Percentiles rank a stretch among this genome's conserved stretches.
Conservation (phyloP, 1,140 invertebrate genomes). For the Drosophila repletoides region DNA sequence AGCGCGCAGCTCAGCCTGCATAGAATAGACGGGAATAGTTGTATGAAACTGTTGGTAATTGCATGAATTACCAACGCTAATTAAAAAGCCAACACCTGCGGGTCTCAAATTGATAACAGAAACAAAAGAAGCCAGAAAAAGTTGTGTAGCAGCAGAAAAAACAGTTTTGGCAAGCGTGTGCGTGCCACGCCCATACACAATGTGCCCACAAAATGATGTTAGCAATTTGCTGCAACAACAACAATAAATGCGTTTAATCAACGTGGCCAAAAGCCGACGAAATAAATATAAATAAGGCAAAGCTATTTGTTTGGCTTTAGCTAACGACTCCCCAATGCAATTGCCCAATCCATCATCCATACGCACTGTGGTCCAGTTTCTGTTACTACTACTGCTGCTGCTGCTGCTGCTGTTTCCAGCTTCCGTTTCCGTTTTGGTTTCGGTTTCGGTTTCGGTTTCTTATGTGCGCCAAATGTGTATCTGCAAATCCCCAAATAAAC, state of each 20-base stretch:
- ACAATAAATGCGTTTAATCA: constrained; percentile 25
- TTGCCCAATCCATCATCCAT: constrained; percentile 60
- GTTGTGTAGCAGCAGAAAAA: constrained; percentile 7
- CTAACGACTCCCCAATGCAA: constrained; percentile 53
- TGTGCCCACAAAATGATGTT: not conserved
- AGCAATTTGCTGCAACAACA: constrained; percentile 9
- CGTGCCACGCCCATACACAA: not conserved
- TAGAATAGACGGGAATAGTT: not conserved
- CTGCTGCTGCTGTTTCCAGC: not conserved
- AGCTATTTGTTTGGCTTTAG: constrained; percentile 51
- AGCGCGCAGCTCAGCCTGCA: not conserved
- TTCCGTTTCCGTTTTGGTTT: not conserved
- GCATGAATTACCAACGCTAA: constrained; percentile 52
- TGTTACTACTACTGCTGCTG: too few species aligned
- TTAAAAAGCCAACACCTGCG: constrained; percentile 55
- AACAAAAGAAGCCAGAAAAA: not conserved
- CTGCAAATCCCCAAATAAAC: constrained; percentile 60
- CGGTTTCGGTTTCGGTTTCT: constrained; percentile 2
- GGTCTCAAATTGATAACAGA: constrained; percentile 32
- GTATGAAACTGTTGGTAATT: constrained; percentile 34
- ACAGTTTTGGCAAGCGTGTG: constrained; percentile 19
- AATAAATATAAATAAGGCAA: constrained; percentile 46
- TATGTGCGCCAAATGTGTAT: constrained; percentile 10
- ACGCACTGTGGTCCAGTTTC: constrained; percentile 33
- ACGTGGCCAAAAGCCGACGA: constrained; percentile 12